Evolutionary conservation across 2,113 vertebrate genomes (phyloP).

Genomic region (Todiramphus saurophagus): DNA sequence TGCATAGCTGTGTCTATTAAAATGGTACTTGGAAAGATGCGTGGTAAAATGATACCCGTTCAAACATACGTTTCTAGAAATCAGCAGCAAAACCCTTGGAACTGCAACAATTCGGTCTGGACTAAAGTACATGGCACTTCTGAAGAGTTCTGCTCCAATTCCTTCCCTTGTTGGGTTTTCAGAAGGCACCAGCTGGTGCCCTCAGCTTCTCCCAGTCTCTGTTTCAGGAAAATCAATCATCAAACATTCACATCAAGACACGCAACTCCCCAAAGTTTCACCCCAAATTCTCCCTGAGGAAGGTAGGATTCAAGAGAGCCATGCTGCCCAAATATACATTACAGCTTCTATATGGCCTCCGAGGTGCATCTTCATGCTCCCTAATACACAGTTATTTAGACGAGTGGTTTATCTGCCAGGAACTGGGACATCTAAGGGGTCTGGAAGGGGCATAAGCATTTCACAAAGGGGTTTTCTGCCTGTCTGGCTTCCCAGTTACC

Average conservation of each 20-base stretch:
- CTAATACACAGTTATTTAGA: no score
- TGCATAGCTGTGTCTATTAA: neutral
- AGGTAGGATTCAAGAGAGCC: neutral
- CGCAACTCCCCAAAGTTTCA: neutral
- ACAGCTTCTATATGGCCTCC: neutral
- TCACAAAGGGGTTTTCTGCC: neutral
- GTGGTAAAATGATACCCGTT: neutral
- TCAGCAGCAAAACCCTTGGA: neutral
- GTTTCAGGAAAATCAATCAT: neutral
- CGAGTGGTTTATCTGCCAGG: neutral
- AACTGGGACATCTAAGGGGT: neutral
- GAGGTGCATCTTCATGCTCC: neutral
- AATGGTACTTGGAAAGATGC: neutral
- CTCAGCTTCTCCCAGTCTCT: neutral
- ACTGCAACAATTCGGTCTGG: neutral
- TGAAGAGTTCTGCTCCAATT: neutral
- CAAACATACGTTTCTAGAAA: neutral
- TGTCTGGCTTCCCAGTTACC: neutral
- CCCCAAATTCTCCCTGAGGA: neutral
- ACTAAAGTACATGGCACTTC: neutral
- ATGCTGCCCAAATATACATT: rapidly evolving
- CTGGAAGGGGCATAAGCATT: neutral
- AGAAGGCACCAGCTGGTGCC: neutral
- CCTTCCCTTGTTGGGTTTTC: neutral
- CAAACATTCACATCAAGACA: neutral